Evolutionary conservation across 2,797 vertebrate species (phyloP).

Genomic region (Coccyzus lansbergi): DNA sequence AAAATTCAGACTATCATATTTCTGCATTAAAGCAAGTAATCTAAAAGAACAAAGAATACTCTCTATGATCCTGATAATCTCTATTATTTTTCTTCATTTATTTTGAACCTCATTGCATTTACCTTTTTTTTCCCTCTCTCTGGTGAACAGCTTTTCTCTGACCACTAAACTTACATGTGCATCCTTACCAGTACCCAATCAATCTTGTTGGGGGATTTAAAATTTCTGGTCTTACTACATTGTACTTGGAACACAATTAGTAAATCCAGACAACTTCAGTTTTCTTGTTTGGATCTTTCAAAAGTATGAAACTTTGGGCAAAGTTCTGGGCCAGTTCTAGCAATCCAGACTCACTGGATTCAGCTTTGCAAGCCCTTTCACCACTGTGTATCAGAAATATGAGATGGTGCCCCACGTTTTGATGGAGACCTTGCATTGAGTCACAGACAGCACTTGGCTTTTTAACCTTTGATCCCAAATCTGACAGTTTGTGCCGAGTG

Average conservation of each 20-base stretch:
- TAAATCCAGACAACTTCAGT: neutral
- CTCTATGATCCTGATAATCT: neutral
- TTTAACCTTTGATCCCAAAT: neutral
- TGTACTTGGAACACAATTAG: neutral
- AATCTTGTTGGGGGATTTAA: neutral
- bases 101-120: neutral
- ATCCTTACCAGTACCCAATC: neutral
- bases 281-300: neutral
- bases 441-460: neutral
- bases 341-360: neutral
- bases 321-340: neutral
- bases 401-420: neutral
- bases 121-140: neutral
- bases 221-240: neutral
- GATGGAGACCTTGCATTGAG: neutral
- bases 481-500: neutral
- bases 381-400: neutral
- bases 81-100: neutral
- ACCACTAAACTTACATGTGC: neutral
- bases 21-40: slow-evolving; percentile 34
- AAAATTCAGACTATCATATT: slow-evolving; percentile 35
- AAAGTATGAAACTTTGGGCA: neutral
- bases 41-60: neutral
- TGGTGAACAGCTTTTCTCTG: neutral
- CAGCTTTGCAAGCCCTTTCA: neutral